These are phyloP conservation scores for Lamproptera curius DNA, from an alignment of 2,888 invertebrate species.

Conservation along the genomic window DNA sequence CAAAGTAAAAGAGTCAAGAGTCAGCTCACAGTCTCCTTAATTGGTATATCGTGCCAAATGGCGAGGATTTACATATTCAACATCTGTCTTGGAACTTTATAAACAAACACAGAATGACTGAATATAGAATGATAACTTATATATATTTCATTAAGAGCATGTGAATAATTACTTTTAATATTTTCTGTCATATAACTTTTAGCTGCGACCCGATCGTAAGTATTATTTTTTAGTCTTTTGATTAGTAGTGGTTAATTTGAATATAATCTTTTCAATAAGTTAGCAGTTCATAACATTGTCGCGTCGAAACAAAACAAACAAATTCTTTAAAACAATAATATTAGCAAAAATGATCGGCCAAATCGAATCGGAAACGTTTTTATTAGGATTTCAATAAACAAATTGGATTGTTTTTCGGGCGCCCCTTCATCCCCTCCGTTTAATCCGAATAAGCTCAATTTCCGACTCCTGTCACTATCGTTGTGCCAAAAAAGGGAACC, in stretches of 20 bases:
- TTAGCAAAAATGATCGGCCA: not conserved
- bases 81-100: not conserved
- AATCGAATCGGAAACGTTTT: constrained; percentile 1
- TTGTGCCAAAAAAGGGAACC: constrained; percentile 15
- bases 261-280: not conserved
- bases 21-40: constrained; percentile 9
- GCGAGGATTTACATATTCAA: constrained; percentile 9
- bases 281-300: not conserved
- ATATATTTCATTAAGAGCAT: too few relatives aligned
- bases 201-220: too few relatives aligned
- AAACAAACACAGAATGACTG: too few relatives aligned
- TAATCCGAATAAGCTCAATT: constrained; percentile 12
- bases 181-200: too few relatives aligned
- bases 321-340: not conserved
- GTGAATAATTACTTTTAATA: too few relatives aligned
- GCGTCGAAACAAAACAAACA: too few relatives aligned
- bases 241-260: not conserved
- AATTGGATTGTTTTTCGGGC: not conserved
- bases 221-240: not conserved
- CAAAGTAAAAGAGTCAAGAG: constrained; percentile 15
- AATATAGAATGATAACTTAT: too few relatives aligned
- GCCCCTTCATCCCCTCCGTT: not conserved
- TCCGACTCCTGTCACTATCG: constrained; percentile 7
- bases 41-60: constrained; percentile 18
- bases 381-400: not conserved